Conservation (phyloP, 2,888 invertebrate species). For the Automeris io region DNA sequence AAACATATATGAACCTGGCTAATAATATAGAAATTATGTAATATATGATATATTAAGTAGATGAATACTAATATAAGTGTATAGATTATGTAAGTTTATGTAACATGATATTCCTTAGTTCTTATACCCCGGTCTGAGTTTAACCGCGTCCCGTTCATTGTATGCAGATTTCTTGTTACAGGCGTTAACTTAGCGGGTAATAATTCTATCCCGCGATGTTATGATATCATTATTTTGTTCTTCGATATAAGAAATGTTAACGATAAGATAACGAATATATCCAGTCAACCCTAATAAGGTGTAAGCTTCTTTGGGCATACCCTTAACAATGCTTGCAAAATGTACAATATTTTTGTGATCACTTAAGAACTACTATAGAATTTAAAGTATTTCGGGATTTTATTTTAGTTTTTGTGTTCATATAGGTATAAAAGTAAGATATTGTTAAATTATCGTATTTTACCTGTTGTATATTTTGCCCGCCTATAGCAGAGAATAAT, state of each 20-base stretch:
- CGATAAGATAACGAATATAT: conserved; percentile 19
- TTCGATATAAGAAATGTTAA: conserved; percentile 28
- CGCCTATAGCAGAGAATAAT: no score
- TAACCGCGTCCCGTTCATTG: conserved; percentile 36
- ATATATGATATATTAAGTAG: no score
- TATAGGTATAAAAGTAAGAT: no score
- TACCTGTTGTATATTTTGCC: no score
- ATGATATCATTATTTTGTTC: conserved; percentile 47
- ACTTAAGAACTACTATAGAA: neutral
- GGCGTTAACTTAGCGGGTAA: conserved; percentile 46
- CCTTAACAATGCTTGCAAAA: neutral
- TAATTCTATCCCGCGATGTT: conserved; percentile 48
- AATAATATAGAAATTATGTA: no score
- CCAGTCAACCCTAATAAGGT: conserved; percentile 10
- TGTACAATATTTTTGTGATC: neutral
- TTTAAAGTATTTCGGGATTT: neutral
- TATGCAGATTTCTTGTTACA: conserved; percentile 57
- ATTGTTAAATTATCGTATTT: no score
- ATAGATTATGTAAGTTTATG: neutral
- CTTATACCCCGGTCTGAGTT: conserved; percentile 5
- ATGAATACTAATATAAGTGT: no score
- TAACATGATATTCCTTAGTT: conserved; percentile 5
- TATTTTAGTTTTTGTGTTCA: neutral
- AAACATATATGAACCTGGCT: no score
- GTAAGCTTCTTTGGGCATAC: neutral